Evolutionary conservation across 2,888 invertebrate genomes (phyloP), one percentile per base, ranked within the genome.

Genomic region (Aplocera efformata): DNA sequence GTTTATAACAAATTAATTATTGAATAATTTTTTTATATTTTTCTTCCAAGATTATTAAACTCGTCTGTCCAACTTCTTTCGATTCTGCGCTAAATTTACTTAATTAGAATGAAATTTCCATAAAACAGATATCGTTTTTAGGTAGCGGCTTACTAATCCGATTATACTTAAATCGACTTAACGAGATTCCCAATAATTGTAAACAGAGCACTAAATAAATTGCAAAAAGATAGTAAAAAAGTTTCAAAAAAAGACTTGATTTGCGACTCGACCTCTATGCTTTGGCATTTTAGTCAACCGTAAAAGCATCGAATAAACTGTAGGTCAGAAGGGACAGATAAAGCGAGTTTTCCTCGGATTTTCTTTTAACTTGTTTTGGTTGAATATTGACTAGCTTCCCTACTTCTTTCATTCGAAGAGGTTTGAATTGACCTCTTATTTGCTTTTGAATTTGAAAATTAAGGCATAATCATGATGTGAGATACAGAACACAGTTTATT

Each of bases 251-350:
- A 73, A n/a, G n/a, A 78, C 77, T 81, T 80, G 78, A 84, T 81
- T 83, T 80, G 74, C 67, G 67, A 79, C 66, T 74, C 72, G 68
- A 77, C 72, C 78, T 77, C 70, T 70, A 75, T 82, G 79, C 82
- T 84, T 84, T 82, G 81, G 79, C 81, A 75, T 84, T 84, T 84
- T 77, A 83, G 76, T 83, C 82, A 80, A 79, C 77, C 83, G 83
- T 82, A 78, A 84, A 84, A 79, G 75, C 80, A 79, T 78, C 77
- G 79, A 82, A 83, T 84, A 82, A 84, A 85, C 84, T 83, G 83
- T 85, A 79, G 82, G 85, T 84, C 85, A 81, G 79, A 80, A 81
- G 83, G 85, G 84, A 85, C 81, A 84, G 80, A 86, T 84, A 84
- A 85, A 84, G 66, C 70, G 73, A 73, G 64, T 75, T 78, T 78